phyloP scores from a whole-genome alignment of 2,113 vertebrate species.

The Suricata suricatta region DNA sequence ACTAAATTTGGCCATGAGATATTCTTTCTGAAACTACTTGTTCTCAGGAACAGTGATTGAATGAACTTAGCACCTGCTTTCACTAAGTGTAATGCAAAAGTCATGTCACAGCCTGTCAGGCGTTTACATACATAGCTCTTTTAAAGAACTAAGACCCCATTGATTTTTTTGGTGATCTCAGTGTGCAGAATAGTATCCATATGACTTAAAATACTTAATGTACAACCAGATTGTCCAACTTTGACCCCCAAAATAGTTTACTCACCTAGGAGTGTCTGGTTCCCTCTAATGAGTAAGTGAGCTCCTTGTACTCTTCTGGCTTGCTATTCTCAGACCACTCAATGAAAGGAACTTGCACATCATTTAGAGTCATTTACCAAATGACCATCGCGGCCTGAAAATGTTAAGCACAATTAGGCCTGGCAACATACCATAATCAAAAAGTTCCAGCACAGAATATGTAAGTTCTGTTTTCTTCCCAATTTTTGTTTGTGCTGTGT shows the following conservation, averaged over 20 bases:
- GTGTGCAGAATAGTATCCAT: neutral
- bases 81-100: conserved; percentile 44
- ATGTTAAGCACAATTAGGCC: neutral
- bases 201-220: neutral
- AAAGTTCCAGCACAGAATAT: conserved; percentile 44
- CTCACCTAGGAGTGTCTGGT: neutral
- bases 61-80: conserved; percentile 39
- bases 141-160: neutral
- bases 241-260: neutral
- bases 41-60: conserved; percentile 4
- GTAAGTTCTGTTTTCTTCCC: conserved; percentile 53
- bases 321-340: neutral
- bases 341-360: conserved; percentile 13
- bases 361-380: conserved; percentile 53
- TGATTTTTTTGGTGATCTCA: conserved; percentile 24
- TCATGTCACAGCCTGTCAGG: neutral
- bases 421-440: conserved; percentile 34
- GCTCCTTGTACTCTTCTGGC: neutral
- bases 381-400: neutral
- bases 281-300: neutral
- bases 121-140: neutral
- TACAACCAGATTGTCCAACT: neutral
- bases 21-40: conserved; percentile 35
- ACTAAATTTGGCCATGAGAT: conserved; percentile 47
- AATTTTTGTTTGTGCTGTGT: conserved; percentile 4